Evolutionary conservation across 2,888 invertebrate genomes (phyloP), one percentile per base, ranked within the genome.

Genomic region (Sinotaia quadrata): DNA sequence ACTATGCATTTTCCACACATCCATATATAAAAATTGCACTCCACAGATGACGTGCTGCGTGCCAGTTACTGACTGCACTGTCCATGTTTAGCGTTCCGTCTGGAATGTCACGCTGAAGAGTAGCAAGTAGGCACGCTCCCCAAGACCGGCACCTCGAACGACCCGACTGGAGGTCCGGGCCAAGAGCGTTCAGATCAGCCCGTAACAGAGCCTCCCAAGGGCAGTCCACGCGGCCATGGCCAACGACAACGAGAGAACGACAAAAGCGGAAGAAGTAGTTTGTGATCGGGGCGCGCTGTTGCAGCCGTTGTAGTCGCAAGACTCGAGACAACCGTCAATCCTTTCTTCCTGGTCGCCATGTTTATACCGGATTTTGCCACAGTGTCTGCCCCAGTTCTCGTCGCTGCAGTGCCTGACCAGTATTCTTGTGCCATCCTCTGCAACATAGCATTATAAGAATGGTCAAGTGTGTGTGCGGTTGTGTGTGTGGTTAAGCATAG

Each of bases 231-330:
- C 21, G 8, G 21, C 8, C 21, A 51, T 10, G 7, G 54, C n/a
- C 29, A 54, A 31, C 10, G 24, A 15, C 27, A 18, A 5, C n/a
- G 37, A 15, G 7, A 57, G 31, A 15, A 56, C 47, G 29, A 51
- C 8, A 33, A 60, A 37, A 59, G 51, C 33, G 51, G 31, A 37
- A 24, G 51, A 31, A 4, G 60, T 49, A 12, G 54, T 51, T 5
- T 31, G 59, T 21, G 18, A 36, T 27, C 36, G 4, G n/a, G 68
- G 73, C 67, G 81, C 78, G 58, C 52, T 47, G 75, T 86, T 86
- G 76, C 86, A 86, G 36, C 86, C 86, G 67, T 86, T 85, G 59
- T 71, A 77, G 73, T 85, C 78, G 75, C 86, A 86, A 12, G 86
- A 75, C 68, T 82, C 80, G 63, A 85, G 70, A 69, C 85, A 85